Evolutionary conservation across 37 sponge, comb jelly and placozoan species (phyloP).

Genomic region (Amphimedon queenslandica): DNA sequence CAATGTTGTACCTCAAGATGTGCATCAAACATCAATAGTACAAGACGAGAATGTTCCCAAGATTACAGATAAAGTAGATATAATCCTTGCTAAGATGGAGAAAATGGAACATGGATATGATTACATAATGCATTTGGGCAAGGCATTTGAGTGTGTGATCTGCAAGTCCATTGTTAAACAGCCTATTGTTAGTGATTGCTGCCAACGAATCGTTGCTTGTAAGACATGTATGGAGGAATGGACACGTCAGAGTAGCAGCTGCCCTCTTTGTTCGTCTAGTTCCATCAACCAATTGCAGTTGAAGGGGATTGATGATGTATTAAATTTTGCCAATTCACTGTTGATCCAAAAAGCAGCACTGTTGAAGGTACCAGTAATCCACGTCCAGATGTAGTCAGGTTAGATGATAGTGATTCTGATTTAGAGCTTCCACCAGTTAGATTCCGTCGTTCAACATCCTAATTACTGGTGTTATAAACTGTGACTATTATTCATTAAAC

Average conservation of each 20-base stretch:
- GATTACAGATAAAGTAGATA: not conserved
- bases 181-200: not conserved
- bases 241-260: not conserved
- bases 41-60: not conserved
- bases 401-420: too few species aligned
- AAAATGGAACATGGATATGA: not conserved
- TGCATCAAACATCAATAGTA: too few species aligned
- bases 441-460: too few species aligned
- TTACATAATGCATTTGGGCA: not conserved
- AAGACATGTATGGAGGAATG: not conserved
- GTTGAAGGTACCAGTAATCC: too few species aligned
- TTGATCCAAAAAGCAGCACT: too few species aligned
- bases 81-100: not conserved
- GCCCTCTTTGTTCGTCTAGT: not conserved
- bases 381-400: too few species aligned
- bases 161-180: not conserved
- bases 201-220: not conserved
- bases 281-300: not conserved
- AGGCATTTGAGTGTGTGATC: not conserved
- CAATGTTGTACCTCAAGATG: too few species aligned
- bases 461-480: too few species aligned
- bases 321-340: too few species aligned
- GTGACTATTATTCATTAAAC: too few species aligned
- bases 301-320: slow-evolving; percentile 2
- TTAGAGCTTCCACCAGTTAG: too few species aligned